Evolutionary conservation across 2,888 invertebrate genomes (phyloP), one percentile per base, ranked within the genome.

Genomic region (Physocephala rufipes): DNA sequence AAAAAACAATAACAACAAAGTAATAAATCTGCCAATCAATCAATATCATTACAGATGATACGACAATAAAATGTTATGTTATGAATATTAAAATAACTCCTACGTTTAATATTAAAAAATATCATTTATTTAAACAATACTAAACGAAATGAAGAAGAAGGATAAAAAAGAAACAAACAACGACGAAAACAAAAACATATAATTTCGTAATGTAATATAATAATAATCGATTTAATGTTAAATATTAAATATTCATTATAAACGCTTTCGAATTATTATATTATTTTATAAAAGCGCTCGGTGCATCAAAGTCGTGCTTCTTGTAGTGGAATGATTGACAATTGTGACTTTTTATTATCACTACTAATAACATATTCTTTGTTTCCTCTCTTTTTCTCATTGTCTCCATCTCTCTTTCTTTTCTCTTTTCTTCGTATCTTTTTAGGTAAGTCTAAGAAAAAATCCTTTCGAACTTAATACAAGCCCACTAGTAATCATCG

Each of bases 361-460:
- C 2, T 28, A 3, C 26, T 24, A 15, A 9, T 24, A 58, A 58
- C 7, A 26, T 15, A 58, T 58, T 3, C 58, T 26, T 36, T 36
- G 4, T 36, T 36, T 16, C 30, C 53, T 30, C 28, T 30, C 30
- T 26, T 28, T 65, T 26, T 53, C n/a, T 49, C 51, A 49, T 2
- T 58, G n/a, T 26, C 24, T 51, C 53, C 62, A 59, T 36, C 43
- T 49, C 21, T 24, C 67, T 36, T 63, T 61, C 62, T 65, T 36
- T 53, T 49, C 21, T 24, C 67, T 36, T 63, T 72, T 58, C 45
- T 15, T 59, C 21, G 26, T 19, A 24, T 36, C 62, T 2, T 73
- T 70, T 19, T 21, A 72, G 72, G 72, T 72, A 72, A 72, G 72
- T 72, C 43, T 28, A 15, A 36, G 16, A 12, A 49, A 15, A n/a